Base-by-base conservation (phyloP, 2,797 vertebrate genomes). In the Bradypodion ventrale region DNA sequence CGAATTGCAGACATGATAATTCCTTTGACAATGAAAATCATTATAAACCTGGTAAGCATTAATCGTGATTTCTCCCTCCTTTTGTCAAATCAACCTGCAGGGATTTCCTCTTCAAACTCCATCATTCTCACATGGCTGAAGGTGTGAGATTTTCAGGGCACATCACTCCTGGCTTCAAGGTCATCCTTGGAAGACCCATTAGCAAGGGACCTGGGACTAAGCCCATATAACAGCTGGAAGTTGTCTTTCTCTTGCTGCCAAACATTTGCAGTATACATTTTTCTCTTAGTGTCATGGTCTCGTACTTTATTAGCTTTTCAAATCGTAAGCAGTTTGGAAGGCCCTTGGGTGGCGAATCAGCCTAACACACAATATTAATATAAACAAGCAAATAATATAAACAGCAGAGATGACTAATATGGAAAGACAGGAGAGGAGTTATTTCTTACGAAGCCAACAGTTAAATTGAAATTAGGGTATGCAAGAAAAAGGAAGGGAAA, bases 331-430 rank as follows among this genome's bases (percentile, higher is more conserved):
- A 13, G 37, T n/a, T 60, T 77, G 16, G 35, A 59, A 83, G 75
- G 65, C 82, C 82, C 82, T 77, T 59, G 37, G 82, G 65, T 77
- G 49, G 29, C 32, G 49, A 83, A 59, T 65, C 74, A 70, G 37
- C 63, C 65, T 59, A 60, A 80, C 59, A 72, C n/a, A 66, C 75
- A 69, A 83, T 68, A 83, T 77, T 83, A 77, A 70, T 77, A 70
- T 32, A 77, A 69, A 69, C 75, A 77, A 69, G 25, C 40, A 83
- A 83, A 60, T 77, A 77, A 77, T 69, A 70, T 32, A 60, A 56
- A 46, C 74, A 60, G 27, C 66, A 62, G 69, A 70, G 52, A 46
- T 42, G 19, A 69, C 37, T 19, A 72, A 84, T 78, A 44, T 62
- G 66, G 75, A 42, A 70, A 84, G 83, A 23, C 42, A 70, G 66